Evolutionary conservation across 2,888 invertebrate genomes (phyloP).

Genomic region (Geophilus truncorum): DNA sequence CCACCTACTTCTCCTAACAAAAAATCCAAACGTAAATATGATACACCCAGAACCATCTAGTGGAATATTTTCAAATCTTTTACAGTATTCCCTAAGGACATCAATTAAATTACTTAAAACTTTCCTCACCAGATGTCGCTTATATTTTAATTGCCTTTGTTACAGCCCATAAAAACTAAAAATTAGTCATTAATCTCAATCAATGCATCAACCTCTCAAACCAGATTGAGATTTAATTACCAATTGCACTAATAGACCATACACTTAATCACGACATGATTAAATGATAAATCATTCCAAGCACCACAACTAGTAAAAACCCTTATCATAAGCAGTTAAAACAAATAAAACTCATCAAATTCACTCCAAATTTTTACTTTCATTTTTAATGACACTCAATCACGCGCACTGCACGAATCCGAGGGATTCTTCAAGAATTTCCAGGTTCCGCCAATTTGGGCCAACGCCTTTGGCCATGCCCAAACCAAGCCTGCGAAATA

Average conservation of each 20-base stretch:
- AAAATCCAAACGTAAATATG: background rate
- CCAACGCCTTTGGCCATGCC: constrained; percentile 27
- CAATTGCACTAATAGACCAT: background rate
- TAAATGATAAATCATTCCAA: background rate
- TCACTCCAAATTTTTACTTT: no score
- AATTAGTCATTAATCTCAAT: background rate
- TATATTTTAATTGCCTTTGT: background rate
- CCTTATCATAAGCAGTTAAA: no score
- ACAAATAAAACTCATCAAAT: no score
- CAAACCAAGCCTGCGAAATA: background rate
- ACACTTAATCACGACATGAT: background rate
- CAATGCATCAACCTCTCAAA: background rate
- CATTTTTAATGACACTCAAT: background rate
- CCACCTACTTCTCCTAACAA: no score
- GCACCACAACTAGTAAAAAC: background rate
- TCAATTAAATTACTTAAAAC: background rate
- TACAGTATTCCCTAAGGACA: background rate
- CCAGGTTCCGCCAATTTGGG: constrained; percentile 27
- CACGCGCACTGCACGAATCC: background rate
- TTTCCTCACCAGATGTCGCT: background rate
- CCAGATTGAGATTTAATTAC: background rate
- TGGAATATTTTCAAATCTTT: background rate
- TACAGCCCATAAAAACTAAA: background rate
- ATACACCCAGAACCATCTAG: background rate
- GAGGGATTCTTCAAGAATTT: background rate